A percentile compares a stretch with the other conserved stretches of the same genome.
These are phyloP conservation scores for Drosophila pandora DNA, from an alignment of 1,140 invertebrate species.

Conservation along the genomic window DNA sequence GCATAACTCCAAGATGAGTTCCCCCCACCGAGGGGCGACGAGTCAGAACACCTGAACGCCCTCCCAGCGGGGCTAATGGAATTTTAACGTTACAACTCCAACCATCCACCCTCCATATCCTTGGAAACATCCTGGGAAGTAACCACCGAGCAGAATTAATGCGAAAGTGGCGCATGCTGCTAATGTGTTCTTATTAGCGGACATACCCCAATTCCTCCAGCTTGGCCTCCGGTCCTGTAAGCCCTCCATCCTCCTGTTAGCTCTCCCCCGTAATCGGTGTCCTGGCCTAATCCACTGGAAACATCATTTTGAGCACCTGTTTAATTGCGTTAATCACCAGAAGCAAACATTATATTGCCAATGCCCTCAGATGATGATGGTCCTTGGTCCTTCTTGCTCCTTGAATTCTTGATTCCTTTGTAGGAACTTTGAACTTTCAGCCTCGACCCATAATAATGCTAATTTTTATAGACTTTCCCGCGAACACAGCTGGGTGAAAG, in stretches of 20 bases:
- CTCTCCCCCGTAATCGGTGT: constrained; percentile 16
- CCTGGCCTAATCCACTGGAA: constrained; percentile 75
- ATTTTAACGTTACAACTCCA: constrained; percentile 63
- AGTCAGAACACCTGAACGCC: constrained; percentile 53
- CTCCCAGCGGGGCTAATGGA: constrained; percentile 66
- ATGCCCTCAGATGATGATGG: constrained; percentile 27
- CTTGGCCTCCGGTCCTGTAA: background rate
- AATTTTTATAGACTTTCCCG: constrained; percentile 41
- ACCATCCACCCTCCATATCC: background rate
- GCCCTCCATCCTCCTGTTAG: background rate
- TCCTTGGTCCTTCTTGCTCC: constrained; percentile 10
- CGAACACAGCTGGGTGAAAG: constrained; percentile 52
- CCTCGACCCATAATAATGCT: constrained; percentile 27
- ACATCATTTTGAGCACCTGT: constrained; percentile 83
- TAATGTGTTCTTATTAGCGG: constrained; percentile 73
- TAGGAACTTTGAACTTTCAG: constrained; percentile 25
- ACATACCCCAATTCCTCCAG: constrained; percentile 17
- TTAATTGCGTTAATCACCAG: constrained; percentile 83
- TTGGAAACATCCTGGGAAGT: background rate
- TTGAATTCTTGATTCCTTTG: background rate
- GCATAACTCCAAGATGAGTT: constrained; percentile 34
- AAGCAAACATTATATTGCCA: constrained; percentile 69
- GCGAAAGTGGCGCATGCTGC: constrained; percentile 64
- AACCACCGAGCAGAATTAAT: constrained; percentile 49
- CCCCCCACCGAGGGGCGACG: background rate